Percentiles rank a stretch among this genome's conserved stretches.
phyloP scores from a whole-genome alignment of 2,888 invertebrate species.

The Parasteatoda lunata region DNA sequence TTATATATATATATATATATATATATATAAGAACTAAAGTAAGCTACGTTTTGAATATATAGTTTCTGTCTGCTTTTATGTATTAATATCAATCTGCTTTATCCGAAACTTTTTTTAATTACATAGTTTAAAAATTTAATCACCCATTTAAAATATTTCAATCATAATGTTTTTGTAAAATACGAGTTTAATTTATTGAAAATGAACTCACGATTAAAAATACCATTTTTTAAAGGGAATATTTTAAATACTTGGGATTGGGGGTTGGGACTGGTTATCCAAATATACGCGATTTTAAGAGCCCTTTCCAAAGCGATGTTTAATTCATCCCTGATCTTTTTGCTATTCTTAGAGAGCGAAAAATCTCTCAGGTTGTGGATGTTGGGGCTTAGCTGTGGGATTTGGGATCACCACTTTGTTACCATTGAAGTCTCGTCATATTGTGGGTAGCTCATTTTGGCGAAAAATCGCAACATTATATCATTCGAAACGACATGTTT shows the following conservation, averaged over 20 bases:
- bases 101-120: no score
- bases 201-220: no score
- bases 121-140: no score
- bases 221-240: no score
- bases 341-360: conserved; percentile 17
- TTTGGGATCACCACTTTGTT: conserved; percentile 54
- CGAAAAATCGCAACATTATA: not conserved
- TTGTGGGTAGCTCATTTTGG: conserved; percentile 9
- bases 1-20: no score
- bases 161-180: no score
- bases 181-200: no score
- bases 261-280: conserved; percentile 33
- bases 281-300: conserved; percentile 65
- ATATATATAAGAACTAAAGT: no score
- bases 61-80: no score
- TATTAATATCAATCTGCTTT: no score
- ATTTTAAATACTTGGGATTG: not conserved
- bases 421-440: not conserved
- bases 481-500: not conserved
- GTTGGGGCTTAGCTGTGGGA: conserved; percentile 59
- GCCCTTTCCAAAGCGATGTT: conserved; percentile 47
- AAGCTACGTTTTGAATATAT: no score
- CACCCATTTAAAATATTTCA: no score
- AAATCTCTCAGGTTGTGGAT: conserved; percentile 45
- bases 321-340: conserved; percentile 54